Conservation (phyloP, 2,888 invertebrate genomes). For the Eumacrocentrus americanus region DNA sequence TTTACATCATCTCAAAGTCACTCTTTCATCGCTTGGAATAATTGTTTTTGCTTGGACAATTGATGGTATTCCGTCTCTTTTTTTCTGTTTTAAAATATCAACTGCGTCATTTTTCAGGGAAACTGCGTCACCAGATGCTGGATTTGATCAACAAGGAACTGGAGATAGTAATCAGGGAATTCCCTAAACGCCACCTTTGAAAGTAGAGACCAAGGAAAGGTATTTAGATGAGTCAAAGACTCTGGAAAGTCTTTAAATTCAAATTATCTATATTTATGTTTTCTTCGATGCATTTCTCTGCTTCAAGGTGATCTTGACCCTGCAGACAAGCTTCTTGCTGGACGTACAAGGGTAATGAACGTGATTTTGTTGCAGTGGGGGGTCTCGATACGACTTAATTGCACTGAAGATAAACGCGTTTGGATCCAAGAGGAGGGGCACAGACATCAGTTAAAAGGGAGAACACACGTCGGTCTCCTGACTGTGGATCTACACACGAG, state of each 20-base stretch:
- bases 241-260: no score
- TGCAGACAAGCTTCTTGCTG: neutral
- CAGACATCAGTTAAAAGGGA: conserved; percentile 27
- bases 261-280: no score
- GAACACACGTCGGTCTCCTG: conserved; percentile 16
- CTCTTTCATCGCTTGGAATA: neutral
- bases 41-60: neutral
- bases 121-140: neutral
- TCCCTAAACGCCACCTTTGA: no score
- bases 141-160: neutral
- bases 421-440: conserved; percentile 18
- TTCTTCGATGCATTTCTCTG: no score
- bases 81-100: neutral
- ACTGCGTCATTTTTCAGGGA: neutral
- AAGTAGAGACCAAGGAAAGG: no score
- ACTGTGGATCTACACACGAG: conserved; percentile 22
- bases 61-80: neutral
- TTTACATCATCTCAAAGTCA: neutral
- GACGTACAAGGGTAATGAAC: neutral
- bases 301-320: neutral
- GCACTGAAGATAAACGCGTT: conserved; percentile 14
- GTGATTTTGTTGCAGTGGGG: neutral
- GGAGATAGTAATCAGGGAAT: neutral
- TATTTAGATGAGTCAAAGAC: no score
- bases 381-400: conserved; percentile 4